Base-by-base conservation (phyloP, 2,797 vertebrate genomes). In the Pseudomugil gertrudae region DNA sequence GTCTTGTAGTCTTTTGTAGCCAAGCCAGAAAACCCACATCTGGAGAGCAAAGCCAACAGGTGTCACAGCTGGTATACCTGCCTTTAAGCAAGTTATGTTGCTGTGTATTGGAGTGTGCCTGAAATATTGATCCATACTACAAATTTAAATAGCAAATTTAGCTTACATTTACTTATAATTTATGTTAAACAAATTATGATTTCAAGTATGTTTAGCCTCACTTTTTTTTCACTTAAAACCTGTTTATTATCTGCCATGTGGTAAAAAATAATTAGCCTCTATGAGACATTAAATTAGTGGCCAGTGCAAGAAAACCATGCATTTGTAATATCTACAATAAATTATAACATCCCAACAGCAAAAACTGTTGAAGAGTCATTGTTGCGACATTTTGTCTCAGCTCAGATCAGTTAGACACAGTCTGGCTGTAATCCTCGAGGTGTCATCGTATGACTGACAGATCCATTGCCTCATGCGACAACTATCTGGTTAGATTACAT, bases 381-480 rank as follows among this genome's bases (percentile, higher is more conserved):
- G n/a, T 47, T 63, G 48, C 33, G 53, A 38, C 69, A 47, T 56
- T 75, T 78, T 63, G 36, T 75, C 75, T 77, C 72, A 9, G 38
- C 67, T 63, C 21, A 55, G 68, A 81, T 86, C 71, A 51, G 30
- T 79, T 58, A 57, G 57, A 66, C 50, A 52, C 40, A 84, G 62
- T 54, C 69, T 69, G 71, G 57, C 73, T 61, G 76, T 57, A 55
- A 81, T 79, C 74, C 76, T 79, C 63, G 56, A 84, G 43, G 69
- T 80, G 82, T 78, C 83, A 55, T 45, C 5, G 19, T 17, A 38
- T 87, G 90, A 90, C 67, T 81, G 86, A 87, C 84, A 67, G 77
- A 72, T 83, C 78, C 63, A 77, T 74, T 79, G 76, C 66, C 29
- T 87, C 82, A 4, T 85, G 81, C 82, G 85, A 87, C 84, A 86